A percentile compares a stretch with the other conserved stretches of the same genome.
Evolutionary conservation across 2,797 vertebrate species (phyloP).

Genomic region (Hemitrygon akajei): DNA sequence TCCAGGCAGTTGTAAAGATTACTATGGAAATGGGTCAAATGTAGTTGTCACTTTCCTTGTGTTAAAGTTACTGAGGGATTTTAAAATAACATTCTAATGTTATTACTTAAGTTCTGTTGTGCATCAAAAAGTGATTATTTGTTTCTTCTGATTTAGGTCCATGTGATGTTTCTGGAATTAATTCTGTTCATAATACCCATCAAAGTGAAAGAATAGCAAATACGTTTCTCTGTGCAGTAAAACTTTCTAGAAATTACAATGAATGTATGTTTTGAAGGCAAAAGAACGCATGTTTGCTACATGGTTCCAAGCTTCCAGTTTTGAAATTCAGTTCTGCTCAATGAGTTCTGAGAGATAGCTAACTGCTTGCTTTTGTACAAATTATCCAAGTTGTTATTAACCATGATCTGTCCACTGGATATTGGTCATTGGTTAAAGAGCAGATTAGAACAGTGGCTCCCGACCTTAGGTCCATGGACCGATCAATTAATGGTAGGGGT

Average conservation of each 20-base stretch:
- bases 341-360: not conserved
- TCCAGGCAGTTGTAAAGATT: not conserved
- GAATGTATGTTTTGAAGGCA: not conserved
- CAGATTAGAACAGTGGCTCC: no score
- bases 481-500: no score
- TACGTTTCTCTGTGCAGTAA: not conserved
- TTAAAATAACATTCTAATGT: not conserved
- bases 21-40: not conserved
- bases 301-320: not conserved
- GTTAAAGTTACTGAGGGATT: not conserved
- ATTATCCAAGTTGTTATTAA: not conserved
- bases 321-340: not conserved
- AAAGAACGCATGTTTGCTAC: not conserved
- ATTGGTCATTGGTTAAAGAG: not conserved
- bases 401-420: not conserved
- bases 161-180: not conserved
- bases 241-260: not conserved
- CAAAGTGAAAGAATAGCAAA: not conserved
- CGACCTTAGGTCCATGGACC: no score
- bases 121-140: not conserved
- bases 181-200: not conserved
- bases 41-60: not conserved
- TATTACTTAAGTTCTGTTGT: not conserved
- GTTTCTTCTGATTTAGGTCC: not conserved
- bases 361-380: not conserved